Evolutionary conservation across 2,113 vertebrate genomes (phyloP).

Genomic region (Dicerorhinus sumatrensis): DNA sequence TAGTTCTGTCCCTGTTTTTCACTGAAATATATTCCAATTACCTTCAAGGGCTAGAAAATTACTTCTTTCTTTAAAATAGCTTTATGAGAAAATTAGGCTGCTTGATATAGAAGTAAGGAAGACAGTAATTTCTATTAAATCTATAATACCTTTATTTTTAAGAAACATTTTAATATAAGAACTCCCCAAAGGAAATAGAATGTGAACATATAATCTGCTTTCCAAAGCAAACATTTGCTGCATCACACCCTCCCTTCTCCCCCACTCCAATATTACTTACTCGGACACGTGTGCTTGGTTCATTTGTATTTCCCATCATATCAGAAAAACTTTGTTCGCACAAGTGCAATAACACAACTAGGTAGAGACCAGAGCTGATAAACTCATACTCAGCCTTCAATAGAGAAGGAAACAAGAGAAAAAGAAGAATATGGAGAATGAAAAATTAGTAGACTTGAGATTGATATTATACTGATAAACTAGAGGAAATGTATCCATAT

Average conservation of each 20-base stretch:
- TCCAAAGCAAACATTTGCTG: neutral
- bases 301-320: conserved; percentile 95
- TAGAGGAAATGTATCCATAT: conserved; percentile 56
- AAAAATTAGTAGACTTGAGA: conserved; percentile 66
- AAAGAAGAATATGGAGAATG: conserved; percentile 62
- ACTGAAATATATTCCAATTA: conserved; percentile 53
- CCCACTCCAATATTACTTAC: conserved; percentile 87
- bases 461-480: conserved; percentile 20
- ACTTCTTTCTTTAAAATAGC: conserved; percentile 45
- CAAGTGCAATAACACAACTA: conserved; percentile 97
- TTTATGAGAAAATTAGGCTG: conserved; percentile 62
- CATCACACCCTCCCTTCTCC: neutral
- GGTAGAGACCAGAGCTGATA: conserved; percentile 98
- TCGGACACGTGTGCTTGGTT: conserved; percentile 93
- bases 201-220: conserved; percentile 26
- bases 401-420: conserved; percentile 67
- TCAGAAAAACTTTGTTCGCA: conserved; percentile 98
- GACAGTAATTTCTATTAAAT: conserved; percentile 65
- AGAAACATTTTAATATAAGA: conserved; percentile 52
- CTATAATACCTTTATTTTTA: conserved; percentile 52
- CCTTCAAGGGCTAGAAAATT: conserved; percentile 49
- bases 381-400: conserved; percentile 97
- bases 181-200: neutral
- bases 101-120: conserved; percentile 30
- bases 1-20: conserved; percentile 33